Conservation (phyloP, 2,888 invertebrate genomes). For the Pocota personata region DNA sequence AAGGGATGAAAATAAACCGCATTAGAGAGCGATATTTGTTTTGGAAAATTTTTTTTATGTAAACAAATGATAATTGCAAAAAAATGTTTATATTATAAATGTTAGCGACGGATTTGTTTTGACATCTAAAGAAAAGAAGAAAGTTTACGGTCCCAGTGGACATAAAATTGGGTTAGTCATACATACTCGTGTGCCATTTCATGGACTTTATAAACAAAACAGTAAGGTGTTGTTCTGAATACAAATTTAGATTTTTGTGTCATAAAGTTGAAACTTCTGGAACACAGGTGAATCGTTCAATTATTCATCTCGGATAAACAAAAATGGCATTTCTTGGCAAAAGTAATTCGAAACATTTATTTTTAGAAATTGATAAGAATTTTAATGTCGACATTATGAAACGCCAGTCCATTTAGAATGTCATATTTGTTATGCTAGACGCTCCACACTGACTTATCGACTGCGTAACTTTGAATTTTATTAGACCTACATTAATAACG, state of each 20-base stretch:
- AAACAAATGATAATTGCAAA: constrained; percentile 8
- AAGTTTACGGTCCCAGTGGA: not conserved
- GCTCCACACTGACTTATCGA: not conserved
- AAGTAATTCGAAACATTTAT: not conserved
- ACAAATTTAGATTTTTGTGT: not conserved
- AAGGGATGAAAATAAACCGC: not conserved
- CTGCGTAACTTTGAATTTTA: not conserved
- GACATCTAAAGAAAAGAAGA: not conserved
- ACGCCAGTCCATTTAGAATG: not conserved
- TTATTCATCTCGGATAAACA: not conserved
- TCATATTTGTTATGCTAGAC: not conserved
- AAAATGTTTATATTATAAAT: not conserved
- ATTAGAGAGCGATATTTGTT: not conserved
- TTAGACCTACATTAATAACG: not conserved
- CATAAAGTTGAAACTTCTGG: not conserved
- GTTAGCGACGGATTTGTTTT: constrained; percentile 5
- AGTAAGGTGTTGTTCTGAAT: not conserved
- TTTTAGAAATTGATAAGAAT: not conserved
- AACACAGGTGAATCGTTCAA: not conserved
- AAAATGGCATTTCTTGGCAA: not conserved
- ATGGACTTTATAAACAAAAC: not conserved
- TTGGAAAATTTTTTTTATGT: not conserved
- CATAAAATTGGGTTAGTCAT: not conserved
- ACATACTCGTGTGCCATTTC: not conserved
- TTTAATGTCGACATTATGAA: not conserved